Evolutionary conservation across 2,888 invertebrate species (phyloP).

Genomic region (Meiosimyza platycephala): DNA sequence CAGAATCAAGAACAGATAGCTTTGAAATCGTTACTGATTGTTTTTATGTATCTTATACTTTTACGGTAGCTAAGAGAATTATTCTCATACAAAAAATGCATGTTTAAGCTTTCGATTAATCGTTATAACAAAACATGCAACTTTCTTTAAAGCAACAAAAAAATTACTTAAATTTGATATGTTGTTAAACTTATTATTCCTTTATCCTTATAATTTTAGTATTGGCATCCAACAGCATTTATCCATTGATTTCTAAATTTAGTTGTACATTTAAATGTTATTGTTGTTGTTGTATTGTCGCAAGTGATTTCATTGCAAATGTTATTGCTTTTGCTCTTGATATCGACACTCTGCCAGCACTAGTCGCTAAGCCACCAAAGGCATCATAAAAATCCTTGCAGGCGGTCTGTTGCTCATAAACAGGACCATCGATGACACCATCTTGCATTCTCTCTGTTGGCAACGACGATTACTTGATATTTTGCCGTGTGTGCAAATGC

Average conservation of each 20-base stretch:
- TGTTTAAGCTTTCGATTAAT: too few relatives aligned
- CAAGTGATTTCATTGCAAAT: conserved; percentile 25
- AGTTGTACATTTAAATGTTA: background rate
- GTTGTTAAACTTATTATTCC: background rate
- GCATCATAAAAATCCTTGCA: conserved; percentile 30
- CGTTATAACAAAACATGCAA: too few relatives aligned
- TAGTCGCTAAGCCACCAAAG: conserved; percentile 1
- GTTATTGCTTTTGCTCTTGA: conserved; percentile 2
- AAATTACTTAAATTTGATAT: background rate
- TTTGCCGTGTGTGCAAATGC: conserved; percentile 27
- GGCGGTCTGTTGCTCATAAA: conserved; percentile 23
- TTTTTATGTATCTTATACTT: too few relatives aligned
- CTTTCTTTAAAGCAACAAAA: background rate
- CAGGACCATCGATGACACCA: background rate
- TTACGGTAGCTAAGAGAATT: too few relatives aligned
- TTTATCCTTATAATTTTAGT: background rate
- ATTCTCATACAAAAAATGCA: too few relatives aligned
- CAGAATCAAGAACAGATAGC: too few relatives aligned
- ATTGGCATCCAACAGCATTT: background rate
- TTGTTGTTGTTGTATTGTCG: conserved; percentile 12
- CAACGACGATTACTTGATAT: conserved; percentile 3
- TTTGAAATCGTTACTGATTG: too few relatives aligned
- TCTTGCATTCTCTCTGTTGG: conserved; percentile 3
- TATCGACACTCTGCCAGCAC: background rate
- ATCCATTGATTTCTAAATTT: background rate